Evolutionary conservation across 2,113 vertebrate genomes (phyloP).

Genomic region (Mirza zaza): DNA sequence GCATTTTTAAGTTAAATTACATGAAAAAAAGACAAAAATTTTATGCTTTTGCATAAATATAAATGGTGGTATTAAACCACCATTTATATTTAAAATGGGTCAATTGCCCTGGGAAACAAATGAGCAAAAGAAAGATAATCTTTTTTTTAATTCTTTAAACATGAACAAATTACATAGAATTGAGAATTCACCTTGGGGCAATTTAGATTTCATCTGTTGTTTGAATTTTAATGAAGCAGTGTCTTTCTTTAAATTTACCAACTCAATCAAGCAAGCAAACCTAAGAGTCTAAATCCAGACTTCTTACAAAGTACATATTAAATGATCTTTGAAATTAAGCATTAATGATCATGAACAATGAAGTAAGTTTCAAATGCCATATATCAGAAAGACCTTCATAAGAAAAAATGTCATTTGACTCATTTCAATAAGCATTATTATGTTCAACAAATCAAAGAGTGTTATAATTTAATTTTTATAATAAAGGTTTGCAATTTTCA

Average conservation of each 20-base stretch:
- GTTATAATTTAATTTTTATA: conserved; percentile 54
- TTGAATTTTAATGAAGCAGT: conserved; percentile 2
- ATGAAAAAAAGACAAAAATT: background rate
- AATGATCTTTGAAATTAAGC: conserved; percentile 46
- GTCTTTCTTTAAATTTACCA: background rate
- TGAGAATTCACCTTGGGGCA: background rate
- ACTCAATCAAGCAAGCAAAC: conserved; percentile 5
- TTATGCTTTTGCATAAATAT: background rate
- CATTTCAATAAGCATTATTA: conserved; percentile 39
- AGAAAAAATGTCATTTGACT: conserved; percentile 9
- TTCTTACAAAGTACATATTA: background rate
- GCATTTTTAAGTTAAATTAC: background rate
- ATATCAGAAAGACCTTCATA: conserved; percentile 1
- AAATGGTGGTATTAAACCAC: background rate
- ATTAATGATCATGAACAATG: conserved; percentile 15
- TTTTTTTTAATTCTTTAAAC: background rate
- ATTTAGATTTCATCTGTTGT: background rate
- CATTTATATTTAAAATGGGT: background rate
- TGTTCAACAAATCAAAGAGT: conserved; percentile 41
- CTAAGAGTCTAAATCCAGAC: background rate
- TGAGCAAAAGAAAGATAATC: background rate
- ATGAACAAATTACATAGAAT: background rate
- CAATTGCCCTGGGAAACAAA: background rate
- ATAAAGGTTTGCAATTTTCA: background rate
- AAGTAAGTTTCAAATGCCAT: background rate